Evolutionary conservation across 2,888 invertebrate genomes (phyloP), one percentile per base, ranked within the genome.

Genomic region (Apodemia mormo): DNA sequence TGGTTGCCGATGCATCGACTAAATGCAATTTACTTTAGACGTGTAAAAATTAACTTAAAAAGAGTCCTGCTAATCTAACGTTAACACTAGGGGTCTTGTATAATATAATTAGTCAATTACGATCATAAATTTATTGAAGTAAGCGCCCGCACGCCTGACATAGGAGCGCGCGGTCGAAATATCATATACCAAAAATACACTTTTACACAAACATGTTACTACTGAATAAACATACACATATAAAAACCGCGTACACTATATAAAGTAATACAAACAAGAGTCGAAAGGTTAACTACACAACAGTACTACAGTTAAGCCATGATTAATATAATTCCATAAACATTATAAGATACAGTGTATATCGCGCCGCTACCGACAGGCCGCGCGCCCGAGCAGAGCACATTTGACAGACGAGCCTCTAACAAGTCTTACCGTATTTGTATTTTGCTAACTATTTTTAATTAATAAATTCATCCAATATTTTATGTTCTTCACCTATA

Each of bases 41-140:
- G 85, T 87, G 82, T 84, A 82, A 76, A 84, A 81, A 82, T 82
- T 86, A 84, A 91, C 90, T 89, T 89, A 89, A 85, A 65, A 83
- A 82, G 77, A 81, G 80, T 82, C 81, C 82, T 81, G 89, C 87
- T 91, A 89, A 82, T 87, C 90, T 92, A 90, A 87, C 78, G 82
- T 89, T 87, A 91, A 89, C 87, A 83, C 91, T 92, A 92, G 84
- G 89, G 90, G 84, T 85, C 79, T 86, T 85, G 85, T 89, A 87
- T 91, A 93, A 94, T 94, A 89, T 91, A 94, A 94, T 94, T 94
- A 94, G 94, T 94, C 94, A 94, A 94, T 94, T 94, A 94, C 94
- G 94, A 94, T 94, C 84, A 87, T 93, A 92, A 93, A 87, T 91
- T 83, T 89, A 92, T 88, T 86, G 84, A 84, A 84, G 76, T 76